phyloP scores from a whole-genome alignment of 2,113 vertebrate species.

The Epinephelus cyanopodus region DNA sequence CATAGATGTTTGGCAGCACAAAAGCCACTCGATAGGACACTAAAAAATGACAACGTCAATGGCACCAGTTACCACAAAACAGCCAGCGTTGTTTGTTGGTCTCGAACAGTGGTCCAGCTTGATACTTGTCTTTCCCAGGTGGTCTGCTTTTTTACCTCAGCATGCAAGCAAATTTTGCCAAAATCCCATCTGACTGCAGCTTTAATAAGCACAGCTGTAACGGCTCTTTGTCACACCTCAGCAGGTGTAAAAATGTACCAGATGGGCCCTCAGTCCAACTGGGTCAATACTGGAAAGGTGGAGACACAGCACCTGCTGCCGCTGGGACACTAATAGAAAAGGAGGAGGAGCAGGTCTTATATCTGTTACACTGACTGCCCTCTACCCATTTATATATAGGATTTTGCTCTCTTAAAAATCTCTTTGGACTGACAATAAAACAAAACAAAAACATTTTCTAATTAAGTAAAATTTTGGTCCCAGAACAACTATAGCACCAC shows the following conservation, averaged over 20 bases:
- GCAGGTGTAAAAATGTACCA: constrained; percentile 22
- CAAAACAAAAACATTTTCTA: no score
- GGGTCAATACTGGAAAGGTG: constrained; percentile 13
- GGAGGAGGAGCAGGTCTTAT: background rate
- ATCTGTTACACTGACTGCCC: no score
- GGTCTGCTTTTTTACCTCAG: no score
- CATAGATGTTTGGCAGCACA: no score
- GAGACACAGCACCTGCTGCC: constrained; percentile 11
- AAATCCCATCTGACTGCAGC: background rate
- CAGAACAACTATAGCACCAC: background rate
- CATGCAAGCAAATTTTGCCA: no score
- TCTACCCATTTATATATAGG: no score
- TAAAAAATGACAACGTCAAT: no score
- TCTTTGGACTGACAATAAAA: background rate
- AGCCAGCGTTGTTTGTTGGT: no score
- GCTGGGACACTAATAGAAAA: background rate
- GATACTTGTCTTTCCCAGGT: no score
- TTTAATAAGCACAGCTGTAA: constrained; percentile 22
- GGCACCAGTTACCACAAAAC: no score
- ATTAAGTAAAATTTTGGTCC: background rate
- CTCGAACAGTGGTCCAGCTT: no score
- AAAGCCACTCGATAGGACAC: no score
- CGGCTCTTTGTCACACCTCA: constrained; percentile 17
- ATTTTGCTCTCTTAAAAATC: background rate
- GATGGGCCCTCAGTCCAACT: constrained; percentile 11